Conservation (phyloP, 2,888 invertebrate genomes). For the Clunio marinus region DNA sequence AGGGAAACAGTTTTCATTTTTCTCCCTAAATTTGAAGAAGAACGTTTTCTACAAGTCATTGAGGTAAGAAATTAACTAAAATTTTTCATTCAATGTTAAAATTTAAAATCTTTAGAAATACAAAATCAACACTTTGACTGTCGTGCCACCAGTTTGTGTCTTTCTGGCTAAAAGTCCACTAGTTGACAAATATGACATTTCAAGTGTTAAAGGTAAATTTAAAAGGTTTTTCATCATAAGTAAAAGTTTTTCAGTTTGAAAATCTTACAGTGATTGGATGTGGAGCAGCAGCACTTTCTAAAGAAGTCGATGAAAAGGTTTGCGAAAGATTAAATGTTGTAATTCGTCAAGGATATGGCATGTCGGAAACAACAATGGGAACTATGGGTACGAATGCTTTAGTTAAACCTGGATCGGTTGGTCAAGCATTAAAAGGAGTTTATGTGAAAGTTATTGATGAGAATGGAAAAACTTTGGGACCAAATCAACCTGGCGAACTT, state of each 20-base stretch:
- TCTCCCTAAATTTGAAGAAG: slow-evolving; percentile 62
- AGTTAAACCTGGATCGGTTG: slow-evolving; percentile 11
- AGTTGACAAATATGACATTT: slow-evolving; percentile 64
- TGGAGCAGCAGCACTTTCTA: slow-evolving; percentile 71
- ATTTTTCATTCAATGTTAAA: not conserved
- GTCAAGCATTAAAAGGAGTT: slow-evolving; percentile 8
- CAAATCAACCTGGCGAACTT: slow-evolving; percentile 65
- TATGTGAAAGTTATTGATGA: slow-evolving; percentile 44
- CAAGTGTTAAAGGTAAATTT: too few species aligned
- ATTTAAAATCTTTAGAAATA: slow-evolving; percentile 50
- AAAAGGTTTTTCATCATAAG: not conserved
- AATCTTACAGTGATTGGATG: slow-evolving; percentile 62
- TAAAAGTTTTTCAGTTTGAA: not conserved
- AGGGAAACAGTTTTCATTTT: slow-evolving; percentile 55
- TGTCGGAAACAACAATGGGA: slow-evolving; percentile 65
- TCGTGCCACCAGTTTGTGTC: slow-evolving; percentile 73
- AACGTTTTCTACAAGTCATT: slow-evolving; percentile 61
- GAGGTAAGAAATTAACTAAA: slow-evolving; percentile 45
- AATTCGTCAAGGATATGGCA: slow-evolving; percentile 65
- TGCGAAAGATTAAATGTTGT: slow-evolving; percentile 45
- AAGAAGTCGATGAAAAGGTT: slow-evolving; percentile 56
- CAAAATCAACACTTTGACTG: slow-evolving; percentile 52
- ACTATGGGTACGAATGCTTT: not conserved
- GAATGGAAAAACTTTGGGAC: slow-evolving; percentile 56
- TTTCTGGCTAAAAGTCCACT: slow-evolving; percentile 71